These are phyloP conservation scores for Digitonthophagus gazella DNA, from an alignment of 2,888 invertebrate species.

Conservation along the genomic window DNA sequence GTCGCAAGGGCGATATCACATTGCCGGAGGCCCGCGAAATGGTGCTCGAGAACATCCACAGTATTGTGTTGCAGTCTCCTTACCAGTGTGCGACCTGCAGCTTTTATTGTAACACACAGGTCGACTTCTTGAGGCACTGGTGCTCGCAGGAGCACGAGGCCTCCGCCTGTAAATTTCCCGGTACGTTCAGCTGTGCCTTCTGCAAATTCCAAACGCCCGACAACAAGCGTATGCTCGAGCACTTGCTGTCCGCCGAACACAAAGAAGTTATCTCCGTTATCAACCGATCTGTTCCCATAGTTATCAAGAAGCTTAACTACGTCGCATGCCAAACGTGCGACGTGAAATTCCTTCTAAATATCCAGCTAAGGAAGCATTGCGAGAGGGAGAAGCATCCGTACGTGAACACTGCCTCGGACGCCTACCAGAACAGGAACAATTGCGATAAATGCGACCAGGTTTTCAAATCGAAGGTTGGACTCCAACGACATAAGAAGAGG, in stretches of 20 bases:
- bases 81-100: slow-evolving; percentile 83
- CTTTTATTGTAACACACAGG: slow-evolving; percentile 78
- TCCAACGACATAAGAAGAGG: slow-evolving; percentile 66
- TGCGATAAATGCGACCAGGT: slow-evolving; percentile 62
- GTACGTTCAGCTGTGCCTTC: slow-evolving; percentile 69
- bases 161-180: slow-evolving; percentile 54
- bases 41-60: slow-evolving; percentile 73
- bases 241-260: slow-evolving; percentile 66
- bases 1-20: slow-evolving; percentile 65
- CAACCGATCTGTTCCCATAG: slow-evolving; percentile 77
- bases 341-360: slow-evolving; percentile 70
- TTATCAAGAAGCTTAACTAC: slow-evolving; percentile 65
- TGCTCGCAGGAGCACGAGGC: slow-evolving; percentile 61
- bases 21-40: slow-evolving; percentile 59
- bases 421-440: slow-evolving; percentile 62
- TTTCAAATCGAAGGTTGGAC: slow-evolving; percentile 61
- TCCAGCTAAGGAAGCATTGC: slow-evolving; percentile 67
- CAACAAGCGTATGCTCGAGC: slow-evolving; percentile 65
- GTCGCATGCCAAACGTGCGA: slow-evolving; percentile 67
- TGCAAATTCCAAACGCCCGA: slow-evolving; percentile 69
- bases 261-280: slow-evolving; percentile 72
- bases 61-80: slow-evolving; percentile 77
- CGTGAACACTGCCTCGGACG: slow-evolving; percentile 59
- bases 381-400: slow-evolving; percentile 49
- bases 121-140: slow-evolving; percentile 73